Base-by-base conservation (phyloP, 2,888 invertebrate species). In the Dyspetes luteomarginatus region DNA sequence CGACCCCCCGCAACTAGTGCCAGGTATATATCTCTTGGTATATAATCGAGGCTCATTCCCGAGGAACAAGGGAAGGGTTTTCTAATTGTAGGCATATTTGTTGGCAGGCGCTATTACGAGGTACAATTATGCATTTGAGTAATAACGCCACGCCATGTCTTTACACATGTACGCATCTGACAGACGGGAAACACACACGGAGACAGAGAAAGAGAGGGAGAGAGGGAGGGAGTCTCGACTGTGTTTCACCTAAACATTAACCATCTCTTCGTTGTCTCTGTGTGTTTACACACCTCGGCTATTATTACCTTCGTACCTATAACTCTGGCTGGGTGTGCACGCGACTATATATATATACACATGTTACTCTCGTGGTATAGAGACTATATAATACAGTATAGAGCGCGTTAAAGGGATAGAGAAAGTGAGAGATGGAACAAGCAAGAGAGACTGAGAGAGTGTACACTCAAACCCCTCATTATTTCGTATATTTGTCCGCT, bases 21-120 rank as follows among this genome's bases (percentile, higher is more conserved):
- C 12, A 48, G 58, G 68, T 36, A 19, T 68, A 68, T 26, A 43
- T 24, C 64, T 36, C 30, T 45, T 5, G 50, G 45, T 73, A 81
- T 58, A 73, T 77, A 73, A 17, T 36, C 71, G 81, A 80, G 83
- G 22, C 64, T 58, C n/a, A 67, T 36, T 62, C 36, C 80, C 72
- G 78, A 67, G 81, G 50, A 64, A 76, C 76, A 65, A 79, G 64
- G 69, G 74, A 77, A 75, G 79, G 80, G 72, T n/a, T 72, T 78
- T 82, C 84, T 88, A 88, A 88, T 88, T 87, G 87, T 84, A 86
- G 87, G 83, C 82, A 84, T 88, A 86, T 87, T 89, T 87, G 88
- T 88, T 86, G 85, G 83, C 84, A 83, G 84, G 79, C 76, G 78
- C 84, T 81, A 84, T 85, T 85, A 85, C 83, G 78, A 82, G 82